Conservation (phyloP, 2,113 vertebrate species). For the Oncorhynchus clarkii region DNA sequence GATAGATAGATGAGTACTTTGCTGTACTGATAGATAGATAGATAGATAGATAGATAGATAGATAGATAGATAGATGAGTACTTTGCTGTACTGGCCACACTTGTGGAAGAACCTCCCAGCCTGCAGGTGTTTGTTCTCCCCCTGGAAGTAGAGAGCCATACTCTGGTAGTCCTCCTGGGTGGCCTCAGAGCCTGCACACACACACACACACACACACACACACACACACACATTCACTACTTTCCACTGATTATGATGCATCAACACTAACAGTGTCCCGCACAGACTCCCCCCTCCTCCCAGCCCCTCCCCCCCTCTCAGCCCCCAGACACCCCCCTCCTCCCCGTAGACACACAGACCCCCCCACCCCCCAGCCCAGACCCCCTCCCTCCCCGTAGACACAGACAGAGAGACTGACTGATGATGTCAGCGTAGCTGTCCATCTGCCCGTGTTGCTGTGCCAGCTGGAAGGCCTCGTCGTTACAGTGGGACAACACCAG, state of each 20-base stretch:
- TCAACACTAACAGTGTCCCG: no score
- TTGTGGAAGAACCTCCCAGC: conserved; percentile 95
- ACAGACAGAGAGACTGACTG: conserved; percentile 71
- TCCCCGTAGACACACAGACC: no score
- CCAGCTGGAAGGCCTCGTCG: conserved; percentile 94
- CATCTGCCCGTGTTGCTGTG: conserved; percentile 96
- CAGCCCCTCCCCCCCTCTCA: no score
- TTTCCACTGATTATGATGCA: no score
- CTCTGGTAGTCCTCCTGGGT: conserved; percentile 94
- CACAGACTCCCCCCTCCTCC: no score
- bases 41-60: neutral
- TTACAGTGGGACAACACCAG: conserved; percentile 94
- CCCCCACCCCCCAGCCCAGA: no score
- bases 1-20: no score
- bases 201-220: conserved; percentile 9
- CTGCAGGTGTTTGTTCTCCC: conserved; percentile 91
- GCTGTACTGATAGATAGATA: no score
- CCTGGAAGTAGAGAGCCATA: conserved; percentile 95
- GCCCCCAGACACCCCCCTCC: no score
- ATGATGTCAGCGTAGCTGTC: conserved; percentile 96
- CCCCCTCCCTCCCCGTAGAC: neutral
- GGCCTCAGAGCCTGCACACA: conserved; percentile 82
- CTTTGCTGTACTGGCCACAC: conserved; percentile 90
- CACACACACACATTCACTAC: no score
- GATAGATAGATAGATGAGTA: conserved; percentile 32